Evolutionary conservation across 2,113 vertebrate species (phyloP).

Genomic region (Osmerus eperlanus): DNA sequence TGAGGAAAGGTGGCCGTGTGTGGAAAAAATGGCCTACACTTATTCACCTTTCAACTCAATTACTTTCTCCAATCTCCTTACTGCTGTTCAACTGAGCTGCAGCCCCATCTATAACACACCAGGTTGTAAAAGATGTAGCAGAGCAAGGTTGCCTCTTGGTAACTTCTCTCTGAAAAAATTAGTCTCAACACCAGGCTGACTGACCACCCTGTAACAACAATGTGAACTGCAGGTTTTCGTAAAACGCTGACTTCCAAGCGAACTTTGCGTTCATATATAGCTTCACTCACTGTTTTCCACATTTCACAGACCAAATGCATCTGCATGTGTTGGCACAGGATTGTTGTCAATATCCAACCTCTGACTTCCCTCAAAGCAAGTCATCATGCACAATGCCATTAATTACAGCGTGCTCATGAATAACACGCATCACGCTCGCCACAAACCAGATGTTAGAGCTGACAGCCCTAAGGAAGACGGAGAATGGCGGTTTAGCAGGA

Average conservation of each 20-base stretch:
- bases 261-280: no score
- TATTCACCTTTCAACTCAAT: conserved; percentile 57
- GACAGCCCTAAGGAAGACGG: conserved; percentile 21
- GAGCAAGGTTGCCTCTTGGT: conserved; percentile 16
- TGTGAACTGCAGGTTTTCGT: background rate
- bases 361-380: background rate
- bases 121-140: conserved; percentile 1
- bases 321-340: background rate
- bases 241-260: no score
- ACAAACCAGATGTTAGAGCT: conserved; percentile 30
- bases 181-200: background rate
- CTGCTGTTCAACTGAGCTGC: conserved; percentile 7
- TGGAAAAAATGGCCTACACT: conserved; percentile 1
- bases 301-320: background rate
- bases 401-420: conserved; percentile 17
- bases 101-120: conserved; percentile 21
- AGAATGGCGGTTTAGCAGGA: background rate
- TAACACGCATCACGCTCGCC: conserved; percentile 24
- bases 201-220: background rate
- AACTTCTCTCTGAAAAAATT: conserved; percentile 20
- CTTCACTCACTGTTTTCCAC: background rate
- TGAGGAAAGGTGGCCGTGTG: conserved; percentile 13
- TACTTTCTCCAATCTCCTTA: conserved; percentile 36
- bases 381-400: background rate
- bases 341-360: no score